Evolutionary conservation across 2,797 vertebrate species (phyloP).

Genomic region (Balearica regulorum): DNA sequence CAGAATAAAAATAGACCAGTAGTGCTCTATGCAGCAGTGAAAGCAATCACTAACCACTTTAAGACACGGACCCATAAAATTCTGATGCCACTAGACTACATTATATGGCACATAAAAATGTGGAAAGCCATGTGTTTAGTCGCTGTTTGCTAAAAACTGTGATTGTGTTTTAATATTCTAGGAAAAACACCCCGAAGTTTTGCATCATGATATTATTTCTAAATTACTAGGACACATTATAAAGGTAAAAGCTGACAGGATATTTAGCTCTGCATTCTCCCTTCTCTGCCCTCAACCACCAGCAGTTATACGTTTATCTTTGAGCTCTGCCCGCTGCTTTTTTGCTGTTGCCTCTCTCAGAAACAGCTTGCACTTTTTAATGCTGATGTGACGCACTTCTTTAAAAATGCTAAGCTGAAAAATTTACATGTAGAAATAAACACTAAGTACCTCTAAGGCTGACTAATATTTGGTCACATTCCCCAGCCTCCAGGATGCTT

Average conservation of each 20-base stretch:
- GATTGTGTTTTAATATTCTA: neutral
- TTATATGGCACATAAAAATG: neutral
- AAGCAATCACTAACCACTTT: neutral
- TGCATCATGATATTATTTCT: neutral
- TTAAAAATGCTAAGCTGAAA: neutral
- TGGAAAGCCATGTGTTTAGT: neutral
- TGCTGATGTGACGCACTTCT: neutral
- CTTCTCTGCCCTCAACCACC: neutral
- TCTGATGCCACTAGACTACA: neutral
- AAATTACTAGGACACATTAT: neutral
- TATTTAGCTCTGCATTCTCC: neutral
- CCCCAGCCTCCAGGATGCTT: neutral
- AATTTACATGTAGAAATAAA: conserved; percentile 41
- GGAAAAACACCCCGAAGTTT: neutral
- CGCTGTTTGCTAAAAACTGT: neutral
- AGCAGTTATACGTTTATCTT: neutral
- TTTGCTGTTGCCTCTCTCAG: neutral
- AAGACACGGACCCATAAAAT: neutral
- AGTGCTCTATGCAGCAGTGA: neutral
- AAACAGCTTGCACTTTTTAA: neutral
- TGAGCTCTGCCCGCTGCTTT: neutral
- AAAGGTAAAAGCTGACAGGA: neutral
- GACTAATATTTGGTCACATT: neutral
- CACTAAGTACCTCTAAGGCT: neutral
- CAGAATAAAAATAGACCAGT: neutral